A percentile compares a stretch with the other conserved stretches of the same genome.
Evolutionary conservation across 2,113 vertebrate species (phyloP).

Genomic region (Calonectris borealis): DNA sequence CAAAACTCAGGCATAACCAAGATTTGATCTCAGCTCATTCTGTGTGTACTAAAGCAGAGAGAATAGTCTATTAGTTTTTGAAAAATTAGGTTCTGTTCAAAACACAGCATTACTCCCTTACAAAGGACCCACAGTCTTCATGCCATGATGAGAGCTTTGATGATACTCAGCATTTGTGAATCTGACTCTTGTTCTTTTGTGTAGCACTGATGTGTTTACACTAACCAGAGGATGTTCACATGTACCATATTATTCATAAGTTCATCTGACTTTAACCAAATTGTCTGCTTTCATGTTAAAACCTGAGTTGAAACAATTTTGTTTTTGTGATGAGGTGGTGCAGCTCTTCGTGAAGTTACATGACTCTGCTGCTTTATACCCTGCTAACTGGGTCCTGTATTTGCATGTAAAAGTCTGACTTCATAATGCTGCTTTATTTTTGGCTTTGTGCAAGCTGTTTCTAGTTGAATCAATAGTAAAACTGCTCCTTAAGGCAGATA

Average conservation of each 20-base stretch:
- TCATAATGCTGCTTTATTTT: conserved; percentile 56
- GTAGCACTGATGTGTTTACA: neutral
- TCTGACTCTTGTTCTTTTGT: neutral
- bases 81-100: neutral
- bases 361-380: neutral
- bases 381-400: neutral
- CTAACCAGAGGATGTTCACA: neutral
- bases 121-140: neutral
- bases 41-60: neutral
- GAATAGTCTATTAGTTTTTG: neutral
- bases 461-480: conserved; percentile 50
- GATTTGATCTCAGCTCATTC: neutral
- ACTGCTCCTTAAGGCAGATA: conserved; percentile 62
- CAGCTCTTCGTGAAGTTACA: neutral
- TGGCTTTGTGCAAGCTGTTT: conserved; percentile 62
- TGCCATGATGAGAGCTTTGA: neutral
- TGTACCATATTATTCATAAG: neutral
- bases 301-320: neutral
- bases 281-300: neutral
- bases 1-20: neutral
- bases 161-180: neutral
- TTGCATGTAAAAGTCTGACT: conserved; percentile 60
- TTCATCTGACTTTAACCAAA: neutral
- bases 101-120: neutral
- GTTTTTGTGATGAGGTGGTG: neutral